Evolutionary conservation across 2,888 invertebrate genomes (phyloP).

Genomic region (Elmis aenea): DNA sequence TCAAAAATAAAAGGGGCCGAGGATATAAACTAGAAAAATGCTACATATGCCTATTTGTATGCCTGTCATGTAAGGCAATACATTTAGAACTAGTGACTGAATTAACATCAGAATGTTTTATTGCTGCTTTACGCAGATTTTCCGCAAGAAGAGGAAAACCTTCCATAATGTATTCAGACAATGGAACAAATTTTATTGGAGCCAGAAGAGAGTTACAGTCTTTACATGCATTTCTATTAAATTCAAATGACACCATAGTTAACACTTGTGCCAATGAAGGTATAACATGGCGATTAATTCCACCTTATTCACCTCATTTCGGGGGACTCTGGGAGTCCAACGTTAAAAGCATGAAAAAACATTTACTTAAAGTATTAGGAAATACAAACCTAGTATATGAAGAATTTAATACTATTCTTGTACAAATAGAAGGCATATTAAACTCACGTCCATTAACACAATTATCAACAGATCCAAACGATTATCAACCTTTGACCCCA

Average conservation of each 20-base stretch:
- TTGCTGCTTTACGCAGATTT: conserved; percentile 21
- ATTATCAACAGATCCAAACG: too few relatives aligned
- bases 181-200: conserved; percentile 17
- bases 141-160: conserved; percentile 11
- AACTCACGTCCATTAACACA: too few relatives aligned
- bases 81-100: conserved; percentile 29
- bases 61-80: conserved; percentile 25
- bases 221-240: too few relatives aligned
- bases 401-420: conserved; percentile 13
- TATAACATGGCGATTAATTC: conserved; percentile 16
- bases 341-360: conserved; percentile 15
- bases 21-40: conserved; percentile 18
- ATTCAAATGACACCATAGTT: too few relatives aligned
- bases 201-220: conserved; percentile 11
- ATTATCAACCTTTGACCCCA: too few relatives aligned
- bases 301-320: conserved; percentile 14
- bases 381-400: conserved; percentile 13
- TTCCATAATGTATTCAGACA: conserved; percentile 9
- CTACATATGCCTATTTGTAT: conserved; percentile 24
- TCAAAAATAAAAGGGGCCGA: conserved; percentile 18
- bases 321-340: conserved; percentile 13
- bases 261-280: too few relatives aligned
- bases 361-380: conserved; percentile 13
- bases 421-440: conserved; percentile 18
- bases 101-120: conserved; percentile 24